phyloP scores from a whole-genome alignment of 2,888 invertebrate species.

The Anthophora plumipes region DNA sequence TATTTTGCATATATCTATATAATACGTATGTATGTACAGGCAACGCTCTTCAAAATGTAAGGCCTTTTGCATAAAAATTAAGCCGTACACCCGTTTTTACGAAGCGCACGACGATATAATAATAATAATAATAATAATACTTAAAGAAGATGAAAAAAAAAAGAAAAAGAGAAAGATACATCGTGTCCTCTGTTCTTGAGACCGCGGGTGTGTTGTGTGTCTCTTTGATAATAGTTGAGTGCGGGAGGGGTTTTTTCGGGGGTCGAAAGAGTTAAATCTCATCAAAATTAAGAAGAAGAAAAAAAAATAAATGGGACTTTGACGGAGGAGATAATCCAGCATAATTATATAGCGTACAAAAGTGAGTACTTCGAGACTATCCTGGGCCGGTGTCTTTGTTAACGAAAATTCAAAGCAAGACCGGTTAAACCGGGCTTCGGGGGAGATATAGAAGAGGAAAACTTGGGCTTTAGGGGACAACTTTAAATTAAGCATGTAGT shows the following conservation, averaged over 20 bases:
- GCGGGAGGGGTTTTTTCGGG: constrained; percentile 17
- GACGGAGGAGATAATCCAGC: constrained; percentile 58
- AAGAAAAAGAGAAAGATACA: constrained; percentile 24
- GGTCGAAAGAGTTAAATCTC: constrained; percentile 44
- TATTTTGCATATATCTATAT: constrained; percentile 78
- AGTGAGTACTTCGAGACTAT: constrained; percentile 60
- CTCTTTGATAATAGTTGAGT: constrained; percentile 46
- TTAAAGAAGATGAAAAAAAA: too few relatives aligned
- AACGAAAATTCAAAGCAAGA: constrained; percentile 45
- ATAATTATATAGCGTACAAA: constrained; percentile 70
- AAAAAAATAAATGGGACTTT: constrained; percentile 47
- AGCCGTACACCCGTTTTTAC: constrained; percentile 71
- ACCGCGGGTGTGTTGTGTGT: constrained; percentile 39
- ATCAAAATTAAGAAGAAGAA: constrained; percentile 49
- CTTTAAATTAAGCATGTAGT: constrained; percentile 79
- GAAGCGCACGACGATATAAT: constrained; percentile 51
- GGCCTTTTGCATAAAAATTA: constrained; percentile 83
- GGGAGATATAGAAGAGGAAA: constrained; percentile 6
- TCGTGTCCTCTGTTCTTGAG: constrained; percentile 64
- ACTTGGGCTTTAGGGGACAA: constrained; percentile 65
- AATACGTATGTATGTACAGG: constrained; percentile 66
- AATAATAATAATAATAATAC: too few relatives aligned
- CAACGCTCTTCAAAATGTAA: constrained; percentile 74
- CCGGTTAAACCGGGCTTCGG: constrained; percentile 20
- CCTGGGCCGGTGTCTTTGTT: constrained; percentile 51